phyloP scores from a whole-genome alignment of 2,113 vertebrate species.

The Sinosuthora webbiana region DNA sequence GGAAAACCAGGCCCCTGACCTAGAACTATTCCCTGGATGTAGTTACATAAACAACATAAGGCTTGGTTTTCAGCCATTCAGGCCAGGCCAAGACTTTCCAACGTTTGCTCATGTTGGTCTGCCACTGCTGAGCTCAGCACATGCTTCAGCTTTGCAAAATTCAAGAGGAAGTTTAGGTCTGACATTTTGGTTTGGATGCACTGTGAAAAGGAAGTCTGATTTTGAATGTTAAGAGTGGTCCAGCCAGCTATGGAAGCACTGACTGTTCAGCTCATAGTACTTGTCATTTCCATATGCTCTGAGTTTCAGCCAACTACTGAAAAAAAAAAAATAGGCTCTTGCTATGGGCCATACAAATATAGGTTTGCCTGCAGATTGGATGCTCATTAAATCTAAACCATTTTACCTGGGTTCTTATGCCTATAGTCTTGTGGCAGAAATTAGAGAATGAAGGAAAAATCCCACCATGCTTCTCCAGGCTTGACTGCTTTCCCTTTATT shows the following conservation, averaged over 20 bases:
- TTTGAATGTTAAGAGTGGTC: background rate
- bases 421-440: background rate
- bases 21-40: background rate
- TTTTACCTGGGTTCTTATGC: background rate
- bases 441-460: background rate
- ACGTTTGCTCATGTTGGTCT: accelerated
- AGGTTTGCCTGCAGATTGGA: background rate
- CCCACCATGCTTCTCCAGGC: background rate
- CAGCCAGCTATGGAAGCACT: background rate
- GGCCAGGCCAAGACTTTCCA: background rate
- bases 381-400: background rate
- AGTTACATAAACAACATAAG: background rate
- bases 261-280: background rate
- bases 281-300: background rate
- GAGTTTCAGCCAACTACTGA: background rate
- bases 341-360: background rate
- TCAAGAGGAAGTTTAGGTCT: background rate
- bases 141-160: background rate
- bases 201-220: background rate
- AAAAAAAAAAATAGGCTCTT: background rate
- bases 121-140: background rate
- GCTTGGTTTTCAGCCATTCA: background rate
- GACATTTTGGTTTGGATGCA: background rate
- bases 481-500: background rate
- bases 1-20: background rate